Evolutionary conservation across 2,888 invertebrate species (phyloP).

Genomic region (Hartigia nigra): DNA sequence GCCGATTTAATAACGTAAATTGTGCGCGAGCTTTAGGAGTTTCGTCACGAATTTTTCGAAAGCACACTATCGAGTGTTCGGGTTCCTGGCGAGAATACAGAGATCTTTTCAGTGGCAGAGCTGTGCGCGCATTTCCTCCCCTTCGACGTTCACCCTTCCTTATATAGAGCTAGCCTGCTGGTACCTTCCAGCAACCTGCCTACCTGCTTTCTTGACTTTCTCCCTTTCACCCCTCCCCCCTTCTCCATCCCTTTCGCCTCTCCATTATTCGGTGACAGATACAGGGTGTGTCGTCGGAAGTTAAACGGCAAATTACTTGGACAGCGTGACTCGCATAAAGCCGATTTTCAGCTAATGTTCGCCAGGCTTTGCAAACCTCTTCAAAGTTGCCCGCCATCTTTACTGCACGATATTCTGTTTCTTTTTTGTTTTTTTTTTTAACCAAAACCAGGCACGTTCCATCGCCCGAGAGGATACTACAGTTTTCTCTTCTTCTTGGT

Average conservation of each 20-base stretch:
- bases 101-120: conserved; percentile 35
- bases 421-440: background rate
- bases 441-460: background rate
- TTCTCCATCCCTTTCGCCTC: background rate
- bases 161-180: conserved; percentile 16
- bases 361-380: conserved; percentile 26
- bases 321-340: conserved; percentile 43
- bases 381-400: background rate
- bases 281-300: conserved; percentile 41
- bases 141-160: conserved; percentile 11
- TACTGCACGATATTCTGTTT: background rate
- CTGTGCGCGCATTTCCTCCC: conserved; percentile 28
- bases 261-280: conserved; percentile 8
- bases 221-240: background rate
- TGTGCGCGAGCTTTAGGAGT: conserved; percentile 51
- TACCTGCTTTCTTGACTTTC: conserved; percentile 2
- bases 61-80: conserved; percentile 65
- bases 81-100: conserved; percentile 61
- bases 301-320: conserved; percentile 46
- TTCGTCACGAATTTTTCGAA: conserved; percentile 59
- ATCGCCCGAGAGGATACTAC: background rate
- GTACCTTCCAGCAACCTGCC: background rate
- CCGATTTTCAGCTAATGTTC: conserved; percentile 33
- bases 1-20: conserved; percentile 63
- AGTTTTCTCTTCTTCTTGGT: background rate